phyloP scores from a whole-genome alignment of 2,888 invertebrate species.

The Electrophaes corylata region DNA sequence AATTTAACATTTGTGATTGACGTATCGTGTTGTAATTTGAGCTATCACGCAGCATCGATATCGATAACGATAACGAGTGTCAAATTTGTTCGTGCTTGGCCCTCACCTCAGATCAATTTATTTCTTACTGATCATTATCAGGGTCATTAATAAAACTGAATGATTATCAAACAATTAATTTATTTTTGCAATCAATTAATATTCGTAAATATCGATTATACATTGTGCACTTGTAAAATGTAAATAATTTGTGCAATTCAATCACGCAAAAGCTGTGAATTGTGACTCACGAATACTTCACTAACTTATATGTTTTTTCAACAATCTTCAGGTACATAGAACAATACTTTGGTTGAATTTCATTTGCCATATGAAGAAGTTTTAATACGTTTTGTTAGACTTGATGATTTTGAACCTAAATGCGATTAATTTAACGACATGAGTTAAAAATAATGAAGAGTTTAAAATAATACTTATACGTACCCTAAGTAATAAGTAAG shows the following conservation, averaged over 20 bases:
- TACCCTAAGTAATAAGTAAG: neutral
- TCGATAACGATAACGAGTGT: too few species aligned
- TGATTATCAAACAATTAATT: slow-evolving; percentile 33
- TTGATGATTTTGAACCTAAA: slow-evolving; percentile 24
- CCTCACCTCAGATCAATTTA: too few species aligned
- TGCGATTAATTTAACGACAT: slow-evolving; percentile 25
- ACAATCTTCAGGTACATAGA: slow-evolving; percentile 56
- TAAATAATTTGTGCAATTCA: slow-evolving; percentile 38
- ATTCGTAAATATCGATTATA: slow-evolving; percentile 25
- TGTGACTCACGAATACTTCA: slow-evolving; percentile 17
- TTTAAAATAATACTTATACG: neutral
- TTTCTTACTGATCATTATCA: too few species aligned
- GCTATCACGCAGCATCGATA: too few species aligned
- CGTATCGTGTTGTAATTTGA: too few species aligned
- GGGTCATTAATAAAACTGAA: slow-evolving; percentile 12
- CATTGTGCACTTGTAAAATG: slow-evolving; percentile 33
- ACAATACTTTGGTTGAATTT: slow-evolving; percentile 62
- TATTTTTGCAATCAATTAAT: slow-evolving; percentile 34
- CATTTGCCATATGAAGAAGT: slow-evolving; percentile 33
- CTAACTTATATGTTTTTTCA: slow-evolving; percentile 18
- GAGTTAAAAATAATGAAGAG: slow-evolving; percentile 1
- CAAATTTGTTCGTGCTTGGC: too few species aligned
- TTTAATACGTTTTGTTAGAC: slow-evolving; percentile 31
- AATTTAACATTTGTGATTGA: too few species aligned
- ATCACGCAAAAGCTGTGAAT: slow-evolving; percentile 43